These are phyloP conservation scores for Sialis fuliginosa DNA, from an alignment of 2,888 invertebrate genomes.

Conservation along the genomic window DNA sequence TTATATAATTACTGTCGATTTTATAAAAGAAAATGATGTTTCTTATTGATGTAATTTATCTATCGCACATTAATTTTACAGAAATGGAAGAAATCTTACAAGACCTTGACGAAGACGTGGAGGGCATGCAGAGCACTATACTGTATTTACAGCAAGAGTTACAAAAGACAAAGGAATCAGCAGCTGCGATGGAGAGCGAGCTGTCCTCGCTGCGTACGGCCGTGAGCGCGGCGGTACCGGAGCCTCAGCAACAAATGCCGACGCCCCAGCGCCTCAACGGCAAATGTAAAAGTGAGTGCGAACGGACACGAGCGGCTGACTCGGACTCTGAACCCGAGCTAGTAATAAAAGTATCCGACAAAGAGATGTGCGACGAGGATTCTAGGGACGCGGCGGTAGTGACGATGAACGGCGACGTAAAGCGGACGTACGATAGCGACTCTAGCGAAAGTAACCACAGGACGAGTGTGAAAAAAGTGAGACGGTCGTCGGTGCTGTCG, in stretches of 20 bases:
- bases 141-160: slow-evolving; percentile 85
- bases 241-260: slow-evolving; percentile 3
- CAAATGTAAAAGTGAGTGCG: slow-evolving; percentile 4
- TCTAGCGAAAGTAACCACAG: slow-evolving; percentile 25
- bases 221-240: not conserved
- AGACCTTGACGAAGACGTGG: slow-evolving; percentile 92
- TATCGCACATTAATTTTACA: slow-evolving; percentile 24
- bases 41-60: not conserved
- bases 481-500: slow-evolving; percentile 51
- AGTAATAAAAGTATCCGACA: slow-evolving; percentile 23
- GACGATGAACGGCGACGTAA: slow-evolving; percentile 13
- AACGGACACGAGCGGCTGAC: slow-evolving; percentile 6
- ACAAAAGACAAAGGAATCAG: slow-evolving; percentile 59
- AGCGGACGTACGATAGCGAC: slow-evolving; percentile 28
- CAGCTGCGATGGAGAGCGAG: slow-evolving; percentile 44
- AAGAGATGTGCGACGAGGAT: slow-evolving; percentile 25
- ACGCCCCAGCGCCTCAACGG: slow-evolving; percentile 6
- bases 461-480: slow-evolving; percentile 40
- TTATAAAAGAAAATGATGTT: not conserved
- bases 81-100: slow-evolving; percentile 91
- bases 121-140: slow-evolving; percentile 97
- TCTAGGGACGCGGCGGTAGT: slow-evolving; percentile 19
- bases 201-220: slow-evolving; percentile 15
- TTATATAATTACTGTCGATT: not conserved
- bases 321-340: slow-evolving; percentile 20